Base-by-base conservation (phyloP, 2,113 vertebrate species). In the Lontra canadensis region DNA sequence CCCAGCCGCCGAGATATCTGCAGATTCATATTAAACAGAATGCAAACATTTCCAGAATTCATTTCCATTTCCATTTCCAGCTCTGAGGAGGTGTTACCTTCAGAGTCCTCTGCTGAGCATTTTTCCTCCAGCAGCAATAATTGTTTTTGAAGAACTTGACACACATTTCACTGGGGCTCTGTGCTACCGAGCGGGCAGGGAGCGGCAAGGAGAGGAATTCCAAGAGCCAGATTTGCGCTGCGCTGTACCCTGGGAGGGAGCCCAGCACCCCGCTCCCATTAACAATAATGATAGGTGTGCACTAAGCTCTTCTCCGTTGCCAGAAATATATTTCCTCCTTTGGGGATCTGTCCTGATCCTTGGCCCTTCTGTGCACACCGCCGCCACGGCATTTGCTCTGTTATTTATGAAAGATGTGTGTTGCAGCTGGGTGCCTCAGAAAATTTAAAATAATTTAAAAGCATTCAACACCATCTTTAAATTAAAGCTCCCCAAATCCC, bases 371-470 rank as follows among this genome's bases (percentile, higher is more conserved):
- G 90, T 39, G 47, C 81, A 20, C 80, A 42, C 78, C 73, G 44
- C 81, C 81, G 63, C 87, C 73, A 25, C n/a, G 82, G 90, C 88
- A 47, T 93, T 98, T 94, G 76, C 95, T 98, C 93, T 93, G 86
- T 97, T 93, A 98, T 98, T 98, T 98, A 97, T 93, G 92, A 97
- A 96, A 96, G 96, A 88, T 49, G 39, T 91, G 95, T 65, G 52
- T 87, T 93, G 94, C 88, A 95, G 95, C 96, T 88, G 91, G 92
- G 61, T 83, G 96, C 84, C 94, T 98, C 78, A 7, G 90, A 96
- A 97, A 97, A 84, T 96, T 96, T 96, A 86, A 97, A 96, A 97
- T 98, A 96, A 97, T 97, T 97, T 97, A 83, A 97, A 97, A 89
- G 92, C 88, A 42, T 96, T 94, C 81, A 73, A 93, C 94, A 93